Evolutionary conservation across 2,113 vertebrate genomes (phyloP).

Genomic region (Oxygymnocypris stewartii): DNA sequence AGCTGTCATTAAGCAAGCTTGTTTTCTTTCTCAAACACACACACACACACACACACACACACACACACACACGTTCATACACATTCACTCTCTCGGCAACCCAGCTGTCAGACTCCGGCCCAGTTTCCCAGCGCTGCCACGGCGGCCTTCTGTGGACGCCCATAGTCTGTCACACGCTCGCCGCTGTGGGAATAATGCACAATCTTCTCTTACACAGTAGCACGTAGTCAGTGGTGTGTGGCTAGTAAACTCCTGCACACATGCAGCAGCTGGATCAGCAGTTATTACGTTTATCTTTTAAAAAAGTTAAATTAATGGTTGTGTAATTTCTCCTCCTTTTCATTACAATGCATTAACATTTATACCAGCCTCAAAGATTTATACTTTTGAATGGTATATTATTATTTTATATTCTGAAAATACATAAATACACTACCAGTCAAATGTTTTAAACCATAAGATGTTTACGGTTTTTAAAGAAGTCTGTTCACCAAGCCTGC

Average conservation of each 20-base stretch:
- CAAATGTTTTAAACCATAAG: too few species aligned
- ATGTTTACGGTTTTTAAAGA: too few species aligned
- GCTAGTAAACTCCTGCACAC: slow-evolving; percentile 1
- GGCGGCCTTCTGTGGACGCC: slow-evolving; percentile 60
- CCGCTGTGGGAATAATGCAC: slow-evolving; percentile 60
- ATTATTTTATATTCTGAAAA: too few species aligned
- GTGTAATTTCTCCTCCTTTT: background rate
- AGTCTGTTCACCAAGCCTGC: too few species aligned
- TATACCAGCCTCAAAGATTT: too few species aligned
- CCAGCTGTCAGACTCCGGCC: slow-evolving; percentile 62
- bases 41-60: background rate
- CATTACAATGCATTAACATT: too few species aligned
- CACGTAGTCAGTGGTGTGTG: slow-evolving; percentile 13
- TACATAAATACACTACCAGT: too few species aligned
- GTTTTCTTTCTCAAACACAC: slow-evolving; percentile 56
- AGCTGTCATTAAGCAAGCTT: slow-evolving; percentile 91
- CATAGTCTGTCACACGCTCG: slow-evolving; percentile 71
- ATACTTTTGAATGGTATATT: too few species aligned
- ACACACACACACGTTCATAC: slow-evolving; percentile 15
- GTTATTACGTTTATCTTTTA: background rate
- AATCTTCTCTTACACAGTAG: slow-evolving; percentile 48
- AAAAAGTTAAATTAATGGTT: background rate
- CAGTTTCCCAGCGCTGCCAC: slow-evolving; percentile 60
- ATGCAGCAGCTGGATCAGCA: slow-evolving; percentile 3
- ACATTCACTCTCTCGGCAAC: slow-evolving; percentile 56